phyloP scores from a whole-genome alignment of 2,113 vertebrate genomes.

The Furnarius figulus region DNA sequence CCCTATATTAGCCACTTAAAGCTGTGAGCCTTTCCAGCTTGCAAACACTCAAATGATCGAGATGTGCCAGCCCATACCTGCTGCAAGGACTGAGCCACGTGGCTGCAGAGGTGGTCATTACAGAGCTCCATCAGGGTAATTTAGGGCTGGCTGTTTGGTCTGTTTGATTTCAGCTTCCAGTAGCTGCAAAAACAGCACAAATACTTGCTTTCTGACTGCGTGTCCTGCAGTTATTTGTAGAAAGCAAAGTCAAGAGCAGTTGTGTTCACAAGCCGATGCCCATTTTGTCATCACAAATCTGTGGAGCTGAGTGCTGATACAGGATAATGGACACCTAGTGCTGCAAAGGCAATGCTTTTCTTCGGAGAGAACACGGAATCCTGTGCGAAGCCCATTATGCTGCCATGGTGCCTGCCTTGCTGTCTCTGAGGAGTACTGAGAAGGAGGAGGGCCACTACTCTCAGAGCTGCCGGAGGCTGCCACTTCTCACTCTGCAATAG shows the following conservation, averaged over 20 bases:
- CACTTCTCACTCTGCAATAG: neutral
- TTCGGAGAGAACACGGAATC: neutral
- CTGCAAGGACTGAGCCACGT: accelerated
- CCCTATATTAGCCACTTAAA: neutral
- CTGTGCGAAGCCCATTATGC: accelerated
- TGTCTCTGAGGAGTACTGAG: neutral
- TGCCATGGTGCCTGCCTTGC: accelerated
- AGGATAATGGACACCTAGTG: neutral
- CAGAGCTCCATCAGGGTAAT: neutral
- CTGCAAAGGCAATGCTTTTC: neutral
- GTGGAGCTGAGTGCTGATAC: neutral
- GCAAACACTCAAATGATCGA: neutral
- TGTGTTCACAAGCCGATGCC: neutral
- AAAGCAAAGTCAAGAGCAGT: neutral
- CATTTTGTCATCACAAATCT: neutral
- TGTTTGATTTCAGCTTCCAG: neutral
- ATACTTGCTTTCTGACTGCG: neutral
- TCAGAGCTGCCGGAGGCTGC: neutral
- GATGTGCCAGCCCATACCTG: neutral
- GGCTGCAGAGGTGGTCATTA: neutral
- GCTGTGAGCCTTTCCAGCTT: neutral
- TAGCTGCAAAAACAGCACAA: neutral
- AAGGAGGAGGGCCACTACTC: neutral
- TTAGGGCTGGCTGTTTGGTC: neutral
- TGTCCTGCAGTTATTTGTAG: neutral